A percentile compares a stretch with the other conserved stretches of the same genome.
Conservation (phyloP, 2,797 vertebrate genomes). For the Lepus oiostolus region DNA sequence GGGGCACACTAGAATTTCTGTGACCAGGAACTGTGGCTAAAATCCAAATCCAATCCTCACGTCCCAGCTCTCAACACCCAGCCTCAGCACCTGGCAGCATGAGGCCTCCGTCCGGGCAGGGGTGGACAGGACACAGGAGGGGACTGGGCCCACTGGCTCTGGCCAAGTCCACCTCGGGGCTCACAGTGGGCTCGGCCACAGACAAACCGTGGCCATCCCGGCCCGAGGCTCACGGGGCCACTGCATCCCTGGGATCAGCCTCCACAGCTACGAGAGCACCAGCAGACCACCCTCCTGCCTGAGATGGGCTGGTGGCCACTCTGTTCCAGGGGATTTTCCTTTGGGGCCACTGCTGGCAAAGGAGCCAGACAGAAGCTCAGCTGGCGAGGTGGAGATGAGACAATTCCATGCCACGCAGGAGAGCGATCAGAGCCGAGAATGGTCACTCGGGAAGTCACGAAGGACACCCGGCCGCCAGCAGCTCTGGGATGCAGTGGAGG, state of each 20-base stretch:
- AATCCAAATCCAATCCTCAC: too few species aligned
- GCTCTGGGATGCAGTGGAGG: too few species aligned
- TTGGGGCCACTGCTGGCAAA: too few species aligned
- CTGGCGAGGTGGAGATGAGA: too few species aligned
- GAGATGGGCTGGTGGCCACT: neutral
- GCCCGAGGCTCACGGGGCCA: neutral
- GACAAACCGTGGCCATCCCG: neutral
- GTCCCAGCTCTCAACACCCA: neutral
- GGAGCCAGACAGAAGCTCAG: too few species aligned
- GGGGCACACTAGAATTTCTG: too few species aligned
- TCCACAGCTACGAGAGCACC: rapidly evolving
- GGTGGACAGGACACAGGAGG: neutral
- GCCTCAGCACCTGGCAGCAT: neutral
- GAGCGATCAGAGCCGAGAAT: too few species aligned
- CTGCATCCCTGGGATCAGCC: neutral
- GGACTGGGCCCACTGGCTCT: neutral
- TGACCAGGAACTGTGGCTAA: too few species aligned
- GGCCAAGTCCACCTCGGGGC: neutral
- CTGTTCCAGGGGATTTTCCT: neutral
- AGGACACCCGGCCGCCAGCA: too few species aligned
- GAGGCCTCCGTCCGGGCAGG: neutral
- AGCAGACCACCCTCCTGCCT: neutral
- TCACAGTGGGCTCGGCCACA: neutral
- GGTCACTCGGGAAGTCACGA: too few species aligned
- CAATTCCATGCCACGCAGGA: too few species aligned